A percentile compares a stretch with the other conserved stretches of the same genome.
Conservation (phyloP, 1,140 invertebrate genomes). For the Drosophila leontia region DNA sequence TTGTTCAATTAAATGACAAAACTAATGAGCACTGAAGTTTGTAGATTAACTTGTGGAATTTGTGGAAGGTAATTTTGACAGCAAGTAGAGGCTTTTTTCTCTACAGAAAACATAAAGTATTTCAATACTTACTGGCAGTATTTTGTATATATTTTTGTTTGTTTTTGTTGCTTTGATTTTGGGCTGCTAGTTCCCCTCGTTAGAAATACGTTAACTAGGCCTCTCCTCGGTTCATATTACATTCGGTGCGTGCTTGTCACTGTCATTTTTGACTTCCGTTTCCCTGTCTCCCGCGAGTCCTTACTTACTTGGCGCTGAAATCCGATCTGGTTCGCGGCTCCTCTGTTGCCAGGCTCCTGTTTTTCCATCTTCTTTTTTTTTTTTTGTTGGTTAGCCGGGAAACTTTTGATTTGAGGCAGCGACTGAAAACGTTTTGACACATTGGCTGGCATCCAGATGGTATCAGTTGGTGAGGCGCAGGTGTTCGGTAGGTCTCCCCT, state of each 20-base stretch:
- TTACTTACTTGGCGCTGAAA: slow-evolving; percentile 24
- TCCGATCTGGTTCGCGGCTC: slow-evolving; percentile 8
- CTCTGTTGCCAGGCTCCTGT: background rate
- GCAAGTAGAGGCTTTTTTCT: too few species aligned
- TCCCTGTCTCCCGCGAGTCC: slow-evolving; percentile 27
- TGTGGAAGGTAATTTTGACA: too few species aligned
- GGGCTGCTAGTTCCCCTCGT: slow-evolving; percentile 39
- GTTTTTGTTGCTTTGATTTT: background rate
- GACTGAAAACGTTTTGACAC: slow-evolving; percentile 69
- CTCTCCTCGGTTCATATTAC: slow-evolving; percentile 10
- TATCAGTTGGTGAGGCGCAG: background rate
- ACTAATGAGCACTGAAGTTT: too few species aligned
- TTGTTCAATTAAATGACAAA: background rate
- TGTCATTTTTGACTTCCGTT: slow-evolving; percentile 64
- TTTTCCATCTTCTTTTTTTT: slow-evolving; percentile 4
- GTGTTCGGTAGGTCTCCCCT: background rate
- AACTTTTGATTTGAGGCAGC: slow-evolving; percentile 55
- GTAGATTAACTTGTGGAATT: too few species aligned
- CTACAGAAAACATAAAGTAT: background rate
- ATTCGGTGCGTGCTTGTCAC: slow-evolving; percentile 46
- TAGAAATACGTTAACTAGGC: slow-evolving; percentile 74
- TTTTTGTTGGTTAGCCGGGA: background rate
- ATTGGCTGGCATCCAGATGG: slow-evolving; percentile 58
- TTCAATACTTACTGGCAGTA: background rate
- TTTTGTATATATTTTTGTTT: background rate